These are phyloP conservation scores for Pasiphila rectangulata DNA, from an alignment of 2,888 invertebrate species.

Conservation along the genomic window DNA sequence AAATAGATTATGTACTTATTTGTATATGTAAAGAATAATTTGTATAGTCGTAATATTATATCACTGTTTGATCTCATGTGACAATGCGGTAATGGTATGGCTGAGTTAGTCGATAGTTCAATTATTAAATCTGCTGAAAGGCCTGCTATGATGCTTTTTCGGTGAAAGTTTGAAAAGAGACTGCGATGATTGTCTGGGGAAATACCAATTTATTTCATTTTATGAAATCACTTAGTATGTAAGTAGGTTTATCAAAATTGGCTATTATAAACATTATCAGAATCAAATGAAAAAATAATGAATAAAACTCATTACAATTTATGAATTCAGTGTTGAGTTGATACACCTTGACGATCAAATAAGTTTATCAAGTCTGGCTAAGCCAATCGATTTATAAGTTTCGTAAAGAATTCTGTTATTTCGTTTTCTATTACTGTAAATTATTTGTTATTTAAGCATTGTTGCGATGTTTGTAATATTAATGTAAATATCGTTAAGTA, in stretches of 20 bases:
- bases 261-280: too few species aligned
- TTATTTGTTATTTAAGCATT: slow-evolving; percentile 74
- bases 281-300: too few species aligned
- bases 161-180: too few species aligned
- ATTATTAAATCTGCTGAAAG: too few species aligned
- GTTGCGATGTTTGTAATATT: slow-evolving; percentile 77
- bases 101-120: slow-evolving; percentile 45
- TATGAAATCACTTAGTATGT: too few species aligned
- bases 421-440: slow-evolving; percentile 64
- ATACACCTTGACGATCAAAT: slow-evolving; percentile 16
- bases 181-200: too few species aligned
- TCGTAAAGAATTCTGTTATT: slow-evolving; percentile 61
- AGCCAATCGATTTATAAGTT: slow-evolving; percentile 17
- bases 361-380: slow-evolving; percentile 16
- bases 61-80: slow-evolving; percentile 67
- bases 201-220: too few species aligned
- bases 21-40: too few species aligned
- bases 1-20: neutral
- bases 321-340: slow-evolving; percentile 1
- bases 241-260: too few species aligned
- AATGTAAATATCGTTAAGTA: slow-evolving; percentile 73
- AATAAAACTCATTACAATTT: neutral
- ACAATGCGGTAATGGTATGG: too few species aligned
- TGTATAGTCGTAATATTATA: slow-evolving; percentile 30
- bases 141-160: too few species aligned